Percentiles rank a stretch among this genome's conserved stretches.
Evolutionary conservation across 2,888 invertebrate species (phyloP).

Genomic region (Apamea crenata): DNA sequence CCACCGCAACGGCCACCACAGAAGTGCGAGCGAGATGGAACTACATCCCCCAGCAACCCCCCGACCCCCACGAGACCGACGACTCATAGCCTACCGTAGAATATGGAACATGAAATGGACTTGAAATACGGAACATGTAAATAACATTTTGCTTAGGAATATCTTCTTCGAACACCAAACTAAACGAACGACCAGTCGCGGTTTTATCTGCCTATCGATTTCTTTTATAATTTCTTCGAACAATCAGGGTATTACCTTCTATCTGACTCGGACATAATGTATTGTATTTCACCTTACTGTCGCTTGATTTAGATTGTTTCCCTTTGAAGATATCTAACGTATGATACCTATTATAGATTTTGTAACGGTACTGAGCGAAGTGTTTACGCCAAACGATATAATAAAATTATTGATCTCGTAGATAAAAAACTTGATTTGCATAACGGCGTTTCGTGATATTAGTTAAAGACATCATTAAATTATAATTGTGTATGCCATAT

Average conservation of each 20-base stretch:
- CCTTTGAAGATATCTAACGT: slow-evolving; percentile 48
- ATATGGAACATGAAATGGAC: slow-evolving; percentile 46
- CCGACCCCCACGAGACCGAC: slow-evolving; percentile 86
- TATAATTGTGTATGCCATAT: slow-evolving; percentile 80
- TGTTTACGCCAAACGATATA: slow-evolving; percentile 61
- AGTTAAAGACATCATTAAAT: slow-evolving; percentile 72
- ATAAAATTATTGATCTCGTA: slow-evolving; percentile 75
- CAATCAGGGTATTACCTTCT: slow-evolving; percentile 74
- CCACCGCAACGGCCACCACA: slow-evolving; percentile 67
- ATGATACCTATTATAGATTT: slow-evolving; percentile 55
- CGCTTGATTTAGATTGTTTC: slow-evolving; percentile 58
- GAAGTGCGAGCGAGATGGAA: slow-evolving; percentile 88
- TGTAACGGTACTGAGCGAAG: slow-evolving; percentile 61
- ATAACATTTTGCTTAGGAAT: slow-evolving; percentile 66
- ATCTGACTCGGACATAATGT: slow-evolving; percentile 57
- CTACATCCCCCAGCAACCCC: slow-evolving; percentile 88
- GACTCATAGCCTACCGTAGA: slow-evolving; percentile 78
- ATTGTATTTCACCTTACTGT: slow-evolving; percentile 62
- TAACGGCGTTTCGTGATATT: slow-evolving; percentile 80
- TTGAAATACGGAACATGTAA: slow-evolving; percentile 58
- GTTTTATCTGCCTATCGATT: slow-evolving; percentile 68
- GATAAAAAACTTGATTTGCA: slow-evolving; percentile 76
- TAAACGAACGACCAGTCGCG: slow-evolving; percentile 65
- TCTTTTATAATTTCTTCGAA: slow-evolving; percentile 67
- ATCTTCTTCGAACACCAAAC: slow-evolving; percentile 67